Evolutionary conservation across 1,140 invertebrate genomes (phyloP), one percentile per base, ranked within the genome.

Genomic region (Chironomus striatipennis): DNA sequence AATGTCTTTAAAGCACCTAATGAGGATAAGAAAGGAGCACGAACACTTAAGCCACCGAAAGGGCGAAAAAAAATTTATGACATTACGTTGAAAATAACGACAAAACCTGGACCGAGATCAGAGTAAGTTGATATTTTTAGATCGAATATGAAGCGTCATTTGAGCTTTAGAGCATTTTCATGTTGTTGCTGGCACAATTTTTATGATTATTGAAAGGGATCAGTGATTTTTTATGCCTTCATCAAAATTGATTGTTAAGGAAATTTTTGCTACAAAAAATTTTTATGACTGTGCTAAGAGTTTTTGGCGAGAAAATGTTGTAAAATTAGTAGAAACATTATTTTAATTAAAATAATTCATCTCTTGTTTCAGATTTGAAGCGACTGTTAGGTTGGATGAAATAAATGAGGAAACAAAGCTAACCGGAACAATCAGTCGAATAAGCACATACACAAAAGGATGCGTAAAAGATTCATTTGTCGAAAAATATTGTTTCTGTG

Each of bases 351-450:
- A 34, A 34, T 5, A 34, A 34, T 34, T 57, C 47, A 2, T 47
- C 8, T 34, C 24, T 57, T 21, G 8, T 70, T 70, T 18, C 0
- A 81, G 91, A n/a, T 93, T 94, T 78, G 92, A 94, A 81, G 90
- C 87, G 0, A 92, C 91, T 0, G 82, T 93, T 0, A 84, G 86
- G 2, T 81, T 85, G 0, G 77, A 80, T 6, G 76, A 77, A 75
- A 79, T 78, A 6, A 79, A 83, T 7, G 79, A 81, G 20, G 77
- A 78, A n/a, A 87, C 79, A 77, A 81, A 84, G 6, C 78, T 90
- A 0, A 85, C 87, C 0, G 91, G 91, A 1, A 87, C 88, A 2
- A 85, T 94, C 21, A 93, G 92, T 78, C 85, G 93, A 24, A 84
- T 93, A n/a, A 94, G 17, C 17, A 20, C n/a, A 18, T 70, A 70